Conservation (phyloP, 2,113 vertebrate genomes). For the Brachionichthys hirsutus region DNA sequence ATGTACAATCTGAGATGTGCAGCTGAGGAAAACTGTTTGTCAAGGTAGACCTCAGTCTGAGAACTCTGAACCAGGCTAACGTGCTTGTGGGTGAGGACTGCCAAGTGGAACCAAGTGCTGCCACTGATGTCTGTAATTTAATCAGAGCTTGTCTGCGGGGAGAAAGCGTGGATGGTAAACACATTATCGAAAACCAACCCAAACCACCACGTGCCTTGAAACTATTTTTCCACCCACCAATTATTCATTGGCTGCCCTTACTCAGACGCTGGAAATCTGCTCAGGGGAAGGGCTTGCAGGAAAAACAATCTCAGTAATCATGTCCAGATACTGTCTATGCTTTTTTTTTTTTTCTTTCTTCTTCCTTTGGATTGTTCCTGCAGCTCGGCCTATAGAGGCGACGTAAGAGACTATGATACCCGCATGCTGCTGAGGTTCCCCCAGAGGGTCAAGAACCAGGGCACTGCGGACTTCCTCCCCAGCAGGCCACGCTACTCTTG, state of each 20-base stretch:
- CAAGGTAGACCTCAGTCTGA: constrained; percentile 82
- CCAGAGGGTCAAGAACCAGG: constrained; percentile 97
- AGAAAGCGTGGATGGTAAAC: constrained; percentile 69
- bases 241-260: constrained; percentile 29
- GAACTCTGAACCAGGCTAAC: constrained; percentile 43
- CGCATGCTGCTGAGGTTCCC: constrained; percentile 95
- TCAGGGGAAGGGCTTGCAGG: constrained; percentile 24
- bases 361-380: constrained; percentile 15
- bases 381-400: constrained; percentile 71
- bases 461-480: constrained; percentile 95
- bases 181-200: constrained; percentile 65
- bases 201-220: constrained; percentile 50
- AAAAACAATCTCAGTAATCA: constrained; percentile 35
- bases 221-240: constrained; percentile 53
- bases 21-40: constrained; percentile 95
- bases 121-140: constrained; percentile 56
- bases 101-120: constrained; percentile 43
- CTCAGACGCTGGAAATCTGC: constrained; percentile 16
- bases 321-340: constrained; percentile 16
- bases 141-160: constrained; percentile 57
- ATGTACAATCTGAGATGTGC: constrained; percentile 98
- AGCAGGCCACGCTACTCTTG: constrained; percentile 94
- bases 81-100: constrained; percentile 41
- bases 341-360: background rate
- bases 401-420: constrained; percentile 91